Base-by-base conservation (phyloP, 2,888 invertebrate genomes). In the Aporophyla nigra region DNA sequence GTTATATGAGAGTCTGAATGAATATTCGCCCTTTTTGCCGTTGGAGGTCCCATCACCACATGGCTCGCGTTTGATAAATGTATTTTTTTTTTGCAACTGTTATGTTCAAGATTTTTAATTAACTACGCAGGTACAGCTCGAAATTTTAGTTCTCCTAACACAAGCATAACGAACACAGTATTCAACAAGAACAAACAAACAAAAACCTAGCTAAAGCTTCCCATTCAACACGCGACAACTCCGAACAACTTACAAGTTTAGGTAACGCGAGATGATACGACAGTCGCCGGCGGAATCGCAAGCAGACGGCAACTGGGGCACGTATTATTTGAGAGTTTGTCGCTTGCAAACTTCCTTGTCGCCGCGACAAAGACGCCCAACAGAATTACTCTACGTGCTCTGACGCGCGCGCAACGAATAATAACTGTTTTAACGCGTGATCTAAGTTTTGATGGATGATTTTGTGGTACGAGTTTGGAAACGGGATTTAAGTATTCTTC, bases 311-410 rank as follows among this genome's bases (percentile, higher is more conserved):
- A 87, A 83, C 83, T 83, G 78, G 73, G 67, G 86, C 90, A 90
- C 90, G 90, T 90, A 88, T 90, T 90, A 90, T 90, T 90, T 85
- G 87, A 76, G 87, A 89, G 89, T 90, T 90, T 90, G 89, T 90
- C 83, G 82, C 82, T 87, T 80, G 85, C 86, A 89, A 89, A 89
- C 88, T 85, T 90, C 82, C 87, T 85, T 86, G 85, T 87, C 80
- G 84, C 82, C 82, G 77, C 83, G 87, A 88, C 89, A 88, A 89
- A 88, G 87, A 86, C 85, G 89, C 86, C 83, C 85, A 87, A 88
- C 91, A 86, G 89, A 88, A 88, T 90, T 89, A 90, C 86, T 86
- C 79, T 85, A 87, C 88, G 90, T 90, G 90, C 85, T 86, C 69
- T 73, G 86, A 84, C 88, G 84, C 78, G 62, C 86, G 86, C 88